These are phyloP conservation scores for Rhadinocentrus ornatus DNA, from an alignment of 2,797 vertebrate species.

Conservation along the genomic window DNA sequence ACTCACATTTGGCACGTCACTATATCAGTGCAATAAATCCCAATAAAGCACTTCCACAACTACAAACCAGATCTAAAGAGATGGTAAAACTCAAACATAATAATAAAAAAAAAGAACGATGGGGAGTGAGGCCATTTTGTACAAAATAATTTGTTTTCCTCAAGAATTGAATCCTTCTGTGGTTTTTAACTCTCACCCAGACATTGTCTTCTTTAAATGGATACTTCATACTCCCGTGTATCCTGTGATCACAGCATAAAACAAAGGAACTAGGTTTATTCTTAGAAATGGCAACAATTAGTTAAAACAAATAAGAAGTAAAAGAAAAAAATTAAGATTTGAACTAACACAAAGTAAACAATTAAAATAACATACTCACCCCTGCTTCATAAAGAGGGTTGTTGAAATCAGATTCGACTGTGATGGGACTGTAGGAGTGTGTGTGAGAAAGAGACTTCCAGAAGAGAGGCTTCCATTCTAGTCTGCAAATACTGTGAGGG, in stretches of 20 bases:
- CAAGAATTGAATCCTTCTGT: conserved; percentile 53
- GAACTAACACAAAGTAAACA: neutral
- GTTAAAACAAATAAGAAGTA: neutral
- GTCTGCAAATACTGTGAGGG: conserved; percentile 82
- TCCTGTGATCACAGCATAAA: conserved; percentile 79
- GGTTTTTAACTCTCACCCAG: conserved; percentile 50
- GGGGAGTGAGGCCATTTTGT: conserved; percentile 64
- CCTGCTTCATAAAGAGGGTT: conserved; percentile 96
- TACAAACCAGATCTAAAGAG: conserved; percentile 32
- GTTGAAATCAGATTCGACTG: conserved; percentile 94
- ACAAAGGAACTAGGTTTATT: neutral
- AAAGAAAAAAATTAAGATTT: neutral
- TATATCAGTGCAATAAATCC: conserved; percentile 49
- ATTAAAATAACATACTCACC: conserved; percentile 77
- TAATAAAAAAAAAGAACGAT: conserved; percentile 33
- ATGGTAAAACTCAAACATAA: conserved; percentile 25
- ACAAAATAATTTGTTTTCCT: conserved; percentile 67
- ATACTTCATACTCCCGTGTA: conserved; percentile 94
- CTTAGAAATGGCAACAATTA: neutral
- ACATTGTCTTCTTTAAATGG: conserved; percentile 83
- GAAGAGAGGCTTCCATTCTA: conserved; percentile 93
- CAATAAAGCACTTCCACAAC: conserved; percentile 47
- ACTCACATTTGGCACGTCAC: conserved; percentile 54
- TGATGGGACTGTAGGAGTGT: conserved; percentile 94
- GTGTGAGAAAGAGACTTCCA: conserved; percentile 92